These are phyloP conservation scores for Yasuhikotakia modesta DNA, from an alignment of 2,797 vertebrate genomes.

Conservation along the genomic window DNA sequence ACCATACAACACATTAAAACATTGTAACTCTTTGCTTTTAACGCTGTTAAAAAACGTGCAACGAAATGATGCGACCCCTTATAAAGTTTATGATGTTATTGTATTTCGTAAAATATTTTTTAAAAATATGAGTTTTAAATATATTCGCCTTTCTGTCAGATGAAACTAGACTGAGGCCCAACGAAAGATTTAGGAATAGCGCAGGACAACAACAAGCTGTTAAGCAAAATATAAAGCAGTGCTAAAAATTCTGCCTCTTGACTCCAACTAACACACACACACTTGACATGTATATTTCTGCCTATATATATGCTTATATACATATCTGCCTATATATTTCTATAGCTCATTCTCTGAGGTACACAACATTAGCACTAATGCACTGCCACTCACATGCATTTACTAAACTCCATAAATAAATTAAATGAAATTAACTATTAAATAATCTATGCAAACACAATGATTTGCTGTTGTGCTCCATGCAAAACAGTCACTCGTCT, in stretches of 20 bases:
- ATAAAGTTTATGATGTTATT: background rate
- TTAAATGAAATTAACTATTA: background rate
- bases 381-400: background rate
- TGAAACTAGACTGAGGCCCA: background rate
- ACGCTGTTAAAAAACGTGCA: background rate
- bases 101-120: background rate
- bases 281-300: background rate
- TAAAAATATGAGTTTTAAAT: too few species aligned
- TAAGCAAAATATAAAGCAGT: background rate
- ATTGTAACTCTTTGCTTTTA: background rate
- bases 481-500: slow-evolving; percentile 3
- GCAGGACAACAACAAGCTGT: background rate
- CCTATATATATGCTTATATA: background rate
- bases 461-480: slow-evolving; percentile 21
- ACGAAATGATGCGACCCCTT: slow-evolving; percentile 1
- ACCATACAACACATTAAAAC: background rate
- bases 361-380: slow-evolving; percentile 9
- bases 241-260: background rate
- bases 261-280: background rate
- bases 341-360: background rate
- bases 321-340: slow-evolving; percentile 6
- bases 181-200: background rate
- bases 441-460: slow-evolving; percentile 21
- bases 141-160: too few species aligned
- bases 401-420: background rate